Evolutionary conservation across 2,797 vertebrate genomes (phyloP).

Genomic region (Gambelia wislizenii): DNA sequence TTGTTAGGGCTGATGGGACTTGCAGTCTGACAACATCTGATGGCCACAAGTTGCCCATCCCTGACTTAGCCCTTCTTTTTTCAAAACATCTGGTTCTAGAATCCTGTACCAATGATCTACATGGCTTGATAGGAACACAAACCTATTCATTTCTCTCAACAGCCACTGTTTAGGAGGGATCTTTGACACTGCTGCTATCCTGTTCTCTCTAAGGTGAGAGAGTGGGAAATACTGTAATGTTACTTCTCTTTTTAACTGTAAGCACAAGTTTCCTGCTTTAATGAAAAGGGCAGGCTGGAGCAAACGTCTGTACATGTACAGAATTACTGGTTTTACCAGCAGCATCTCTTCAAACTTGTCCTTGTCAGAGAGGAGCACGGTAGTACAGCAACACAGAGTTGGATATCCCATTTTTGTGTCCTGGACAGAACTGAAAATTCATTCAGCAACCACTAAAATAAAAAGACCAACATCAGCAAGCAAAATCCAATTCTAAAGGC

Average conservation of each 20-base stretch:
- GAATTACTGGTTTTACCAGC: not conserved
- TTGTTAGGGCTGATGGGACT: not conserved
- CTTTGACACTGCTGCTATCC: not conserved
- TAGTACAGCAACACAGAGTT: not conserved
- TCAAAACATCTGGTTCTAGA: not conserved
- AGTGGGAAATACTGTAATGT: not conserved
- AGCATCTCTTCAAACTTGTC: not conserved
- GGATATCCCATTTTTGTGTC: no score
- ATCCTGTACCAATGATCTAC: no score
- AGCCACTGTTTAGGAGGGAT: not conserved
- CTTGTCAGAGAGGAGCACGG: not conserved
- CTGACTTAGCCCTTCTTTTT: not conserved
- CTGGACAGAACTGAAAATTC: not conserved
- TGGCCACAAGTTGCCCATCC: not conserved
- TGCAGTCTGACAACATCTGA: not conserved
- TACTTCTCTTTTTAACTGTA: not conserved
- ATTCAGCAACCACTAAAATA: not conserved
- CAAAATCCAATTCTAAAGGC: no score
- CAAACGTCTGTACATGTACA: not conserved
- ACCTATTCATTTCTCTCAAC: not conserved
- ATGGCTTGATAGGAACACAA: not conserved
- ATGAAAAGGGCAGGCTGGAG: not conserved
- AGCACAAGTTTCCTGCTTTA: not conserved
- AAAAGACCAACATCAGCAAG: not conserved
- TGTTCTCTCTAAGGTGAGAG: not conserved